Evolutionary conservation across 2,888 invertebrate genomes (phyloP), one percentile per base, ranked within the genome.

Genomic region (Oscheius onirici): DNA sequence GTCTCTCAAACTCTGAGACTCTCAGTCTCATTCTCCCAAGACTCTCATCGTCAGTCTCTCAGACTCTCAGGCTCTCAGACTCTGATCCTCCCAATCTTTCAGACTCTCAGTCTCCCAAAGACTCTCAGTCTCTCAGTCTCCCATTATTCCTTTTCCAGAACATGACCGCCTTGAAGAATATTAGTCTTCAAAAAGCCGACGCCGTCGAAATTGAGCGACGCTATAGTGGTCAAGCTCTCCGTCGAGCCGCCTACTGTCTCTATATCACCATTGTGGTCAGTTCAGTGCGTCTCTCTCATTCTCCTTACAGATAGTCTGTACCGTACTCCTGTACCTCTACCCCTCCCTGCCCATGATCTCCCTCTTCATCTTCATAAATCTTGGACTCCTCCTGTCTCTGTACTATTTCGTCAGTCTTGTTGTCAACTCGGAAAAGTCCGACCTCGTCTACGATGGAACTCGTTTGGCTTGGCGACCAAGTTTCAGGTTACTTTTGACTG

Each of bases 121-220:
- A n/a, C n/a, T n/a, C n/a, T n/a, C n/a, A n/a, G n/a, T 34, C 3
- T 34, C 34, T 34, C 8, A 34, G 8, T 34, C 34, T 6, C 34
- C 34, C 34, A 34, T 0, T n/a, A n/a, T n/a, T n/a, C n/a, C n/a
- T 52, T 52, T 17, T 40, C 11, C 8, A 5, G 10, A 41, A 20
- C 22, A 63, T 63, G 63, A 49, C 63, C 0, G 46, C 49, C 24
- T 17, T 63, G 28, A 63, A 44, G 49, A 49, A 26, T n/a, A 63
- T 63, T 10, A 46, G 26, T 49, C 49, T 63, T 3, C 63, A 63
- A 28, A 63, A 63, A n/a, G 28, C 63, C 10, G 63, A 63, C 26
- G 63, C 63, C 34, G 63, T 63, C 3, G 63, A 63, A 49, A 46
- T 63, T 46, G 63, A 63, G 49, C 46, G 63, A 24, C 63, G 63